Percentiles rank a stretch among this genome's conserved stretches.
Conservation (phyloP, 2,888 invertebrate species). For the Epicampocera succincta region DNA sequence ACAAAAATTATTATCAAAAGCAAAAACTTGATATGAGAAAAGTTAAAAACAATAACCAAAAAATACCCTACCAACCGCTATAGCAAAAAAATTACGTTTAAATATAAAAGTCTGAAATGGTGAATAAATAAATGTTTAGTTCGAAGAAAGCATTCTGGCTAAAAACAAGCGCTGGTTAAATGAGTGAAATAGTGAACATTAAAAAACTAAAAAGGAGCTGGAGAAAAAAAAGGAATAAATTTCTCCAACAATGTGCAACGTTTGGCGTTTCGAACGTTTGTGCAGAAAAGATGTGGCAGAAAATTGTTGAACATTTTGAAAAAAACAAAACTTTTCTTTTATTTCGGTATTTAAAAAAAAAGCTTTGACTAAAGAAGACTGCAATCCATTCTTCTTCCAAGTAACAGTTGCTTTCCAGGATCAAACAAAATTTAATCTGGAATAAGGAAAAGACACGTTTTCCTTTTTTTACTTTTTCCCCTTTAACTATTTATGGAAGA, state of each 20-base stretch:
- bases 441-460: too few species aligned
- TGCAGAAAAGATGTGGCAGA: not conserved
- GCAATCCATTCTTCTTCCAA: too few species aligned
- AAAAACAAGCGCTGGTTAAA: conserved; percentile 24
- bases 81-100: conserved; percentile 20
- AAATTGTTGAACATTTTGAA: conserved; percentile 1
- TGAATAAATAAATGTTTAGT: conserved; percentile 14
- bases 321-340: not conserved
- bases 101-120: conserved; percentile 21
- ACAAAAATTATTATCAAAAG: conserved; percentile 48
- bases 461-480: too few species aligned
- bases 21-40: conserved; percentile 28
- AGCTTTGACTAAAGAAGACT: too few species aligned
- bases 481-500: too few species aligned
- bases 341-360: too few species aligned
- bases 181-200: conserved; percentile 16
- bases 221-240: conserved; percentile 42
- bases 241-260: conserved; percentile 17
- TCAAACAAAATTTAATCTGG: too few species aligned
- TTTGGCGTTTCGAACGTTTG: conserved; percentile 1
- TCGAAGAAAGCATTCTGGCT: conserved; percentile 6
- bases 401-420: too few species aligned
- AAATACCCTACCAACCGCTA: conserved; percentile 20
- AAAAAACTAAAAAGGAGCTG: conserved; percentile 8
- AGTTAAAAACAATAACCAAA: conserved; percentile 13